Conservation (phyloP, 2,797 vertebrate genomes). For the Etheostoma perlongum region DNA sequence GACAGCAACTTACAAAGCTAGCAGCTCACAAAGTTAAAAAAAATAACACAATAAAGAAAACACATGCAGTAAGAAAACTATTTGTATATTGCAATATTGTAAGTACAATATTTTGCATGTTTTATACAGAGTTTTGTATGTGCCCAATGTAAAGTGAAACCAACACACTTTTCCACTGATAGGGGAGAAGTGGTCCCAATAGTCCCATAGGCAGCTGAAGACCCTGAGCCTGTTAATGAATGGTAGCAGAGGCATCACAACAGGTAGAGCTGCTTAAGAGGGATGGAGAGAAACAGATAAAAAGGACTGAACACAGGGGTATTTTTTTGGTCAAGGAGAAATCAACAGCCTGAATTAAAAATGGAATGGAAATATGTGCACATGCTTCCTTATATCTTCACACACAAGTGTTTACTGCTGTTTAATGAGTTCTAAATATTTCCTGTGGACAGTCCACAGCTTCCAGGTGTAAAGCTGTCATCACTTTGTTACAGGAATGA, state of each 20-base stretch:
- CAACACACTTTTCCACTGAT: conserved; percentile 3
- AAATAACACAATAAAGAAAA: not conserved
- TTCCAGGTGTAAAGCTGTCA: not conserved
- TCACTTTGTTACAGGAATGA: not conserved
- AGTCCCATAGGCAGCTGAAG: conserved; percentile 14
- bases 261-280: conserved; percentile 18
- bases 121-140: not conserved
- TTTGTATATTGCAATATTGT: not conserved
- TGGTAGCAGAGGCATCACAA: conserved; percentile 39
- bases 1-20: not conserved
- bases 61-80: not conserved
- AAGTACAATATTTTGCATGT: too few species aligned
- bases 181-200: conserved; percentile 3
- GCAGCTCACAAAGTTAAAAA: not conserved
- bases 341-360: conserved; percentile 8
- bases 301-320: not conserved
- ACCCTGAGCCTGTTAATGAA: conserved; percentile 31
- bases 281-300: not conserved
- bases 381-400: not conserved
- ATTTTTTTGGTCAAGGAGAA: conserved; percentile 9
- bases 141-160: not conserved
- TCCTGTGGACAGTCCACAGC: not conserved
- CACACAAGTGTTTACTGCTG: not conserved
- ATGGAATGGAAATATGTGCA: not conserved
- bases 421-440: conserved; percentile 5